Percentiles rank a stretch among this genome's conserved stretches.
phyloP scores from a whole-genome alignment of 1,140 invertebrate genomes.

The Forficula auricularia region DNA sequence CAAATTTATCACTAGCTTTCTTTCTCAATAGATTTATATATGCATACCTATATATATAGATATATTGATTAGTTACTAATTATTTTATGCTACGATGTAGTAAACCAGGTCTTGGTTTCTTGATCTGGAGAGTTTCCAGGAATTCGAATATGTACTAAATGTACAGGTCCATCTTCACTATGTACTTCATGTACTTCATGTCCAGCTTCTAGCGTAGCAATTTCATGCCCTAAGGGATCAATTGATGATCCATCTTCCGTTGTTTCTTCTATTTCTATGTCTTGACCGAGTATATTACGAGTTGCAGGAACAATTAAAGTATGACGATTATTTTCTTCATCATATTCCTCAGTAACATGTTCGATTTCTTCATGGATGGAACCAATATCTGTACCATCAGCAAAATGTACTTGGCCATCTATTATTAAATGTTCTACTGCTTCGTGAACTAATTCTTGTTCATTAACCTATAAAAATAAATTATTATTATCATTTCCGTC shows the following conservation, averaged over 20 bases:
- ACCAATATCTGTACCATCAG: conserved; percentile 3
- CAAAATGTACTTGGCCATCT: conserved; percentile 27
- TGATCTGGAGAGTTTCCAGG: conserved; percentile 19
- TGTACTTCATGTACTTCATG: conserved; percentile 23
- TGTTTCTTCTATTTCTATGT: conserved; percentile 15
- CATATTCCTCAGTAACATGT: conserved; percentile 6
- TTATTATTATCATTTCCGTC: too few species aligned
- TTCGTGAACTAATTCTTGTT: conserved; percentile 21
- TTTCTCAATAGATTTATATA: too few species aligned
- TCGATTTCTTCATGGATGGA: conserved; percentile 6
- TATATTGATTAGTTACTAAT: too few species aligned
- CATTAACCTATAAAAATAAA: conserved; percentile 13
- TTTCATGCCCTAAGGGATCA: conserved; percentile 22
- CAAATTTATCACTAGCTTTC: too few species aligned
- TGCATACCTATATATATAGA: too few species aligned
- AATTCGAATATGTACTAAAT: conserved; percentile 31
- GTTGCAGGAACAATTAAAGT: conserved; percentile 9
- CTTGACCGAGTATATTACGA: conserved; percentile 1
- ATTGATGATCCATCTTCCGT: conserved; percentile 17
- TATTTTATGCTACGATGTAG: conserved; percentile 5
- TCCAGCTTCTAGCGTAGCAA: conserved; percentile 21
- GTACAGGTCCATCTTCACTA: conserved; percentile 25
- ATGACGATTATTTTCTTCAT: conserved; percentile 5
- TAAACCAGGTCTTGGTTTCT: conserved; percentile 23
- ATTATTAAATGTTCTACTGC: conserved; percentile 34